phyloP scores from a whole-genome alignment of 2,797 vertebrate genomes.

The Thalassophryne amazonica region DNA sequence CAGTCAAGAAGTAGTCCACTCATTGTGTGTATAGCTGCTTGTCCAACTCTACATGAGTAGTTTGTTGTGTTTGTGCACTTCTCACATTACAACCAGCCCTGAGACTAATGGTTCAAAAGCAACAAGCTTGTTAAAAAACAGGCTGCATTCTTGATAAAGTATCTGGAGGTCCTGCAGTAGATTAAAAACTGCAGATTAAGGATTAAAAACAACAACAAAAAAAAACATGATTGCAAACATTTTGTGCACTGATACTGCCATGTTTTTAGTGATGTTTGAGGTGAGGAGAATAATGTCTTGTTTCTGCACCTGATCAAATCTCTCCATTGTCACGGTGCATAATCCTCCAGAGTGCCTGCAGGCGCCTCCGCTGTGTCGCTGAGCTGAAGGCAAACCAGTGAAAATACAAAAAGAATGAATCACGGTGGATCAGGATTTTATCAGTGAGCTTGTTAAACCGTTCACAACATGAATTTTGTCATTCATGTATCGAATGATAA shows the following conservation, averaged over 20 bases:
- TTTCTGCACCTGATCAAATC: slow-evolving; percentile 48
- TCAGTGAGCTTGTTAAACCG: too few species aligned
- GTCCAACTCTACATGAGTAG: too few species aligned
- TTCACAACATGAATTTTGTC: too few species aligned
- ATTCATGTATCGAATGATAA: too few species aligned
- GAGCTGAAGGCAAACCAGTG: background rate
- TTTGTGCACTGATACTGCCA: slow-evolving; percentile 23
- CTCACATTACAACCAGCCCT: too few species aligned
- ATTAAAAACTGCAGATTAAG: background rate
- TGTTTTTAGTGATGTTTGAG: slow-evolving; percentile 39
- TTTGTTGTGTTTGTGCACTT: background rate
- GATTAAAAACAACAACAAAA: too few species aligned
- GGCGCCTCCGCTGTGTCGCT: slow-evolving; percentile 4
- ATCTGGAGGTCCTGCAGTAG: background rate
- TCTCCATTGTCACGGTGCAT: slow-evolving; percentile 49
- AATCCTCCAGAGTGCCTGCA: slow-evolving; percentile 34
- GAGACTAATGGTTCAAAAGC: background rate
- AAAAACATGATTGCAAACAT: slow-evolving; percentile 7
- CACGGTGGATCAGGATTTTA: too few species aligned
- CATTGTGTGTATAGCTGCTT: too few species aligned
- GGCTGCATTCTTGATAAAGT: background rate
- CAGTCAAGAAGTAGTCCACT: too few species aligned
- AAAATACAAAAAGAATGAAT: too few species aligned
- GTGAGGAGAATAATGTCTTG: slow-evolving; percentile 52
- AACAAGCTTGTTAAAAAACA: background rate